Conservation (phyloP, 2,888 invertebrate genomes). For the Tetropium fuscum region DNA sequence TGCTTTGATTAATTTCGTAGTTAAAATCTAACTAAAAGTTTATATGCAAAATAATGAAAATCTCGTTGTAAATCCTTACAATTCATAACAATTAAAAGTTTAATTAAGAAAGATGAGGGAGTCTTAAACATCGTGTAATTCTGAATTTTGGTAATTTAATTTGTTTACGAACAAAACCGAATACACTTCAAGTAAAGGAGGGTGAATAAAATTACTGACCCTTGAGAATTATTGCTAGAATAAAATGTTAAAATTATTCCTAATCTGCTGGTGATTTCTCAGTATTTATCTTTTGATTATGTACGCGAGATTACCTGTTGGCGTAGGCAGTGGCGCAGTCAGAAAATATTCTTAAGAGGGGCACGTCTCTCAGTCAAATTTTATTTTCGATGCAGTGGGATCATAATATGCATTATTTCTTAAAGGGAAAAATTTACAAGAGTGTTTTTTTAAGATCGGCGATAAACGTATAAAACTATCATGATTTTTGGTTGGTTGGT, state of each 20-base stretch:
- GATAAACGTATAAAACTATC: too few species aligned
- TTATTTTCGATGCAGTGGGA: too few species aligned
- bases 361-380: too few species aligned
- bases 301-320: too few species aligned
- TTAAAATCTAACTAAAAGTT: slow-evolving; percentile 6
- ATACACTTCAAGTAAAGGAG: slow-evolving; percentile 21
- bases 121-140: slow-evolving; percentile 33
- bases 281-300: slow-evolving; percentile 12
- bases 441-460: too few species aligned
- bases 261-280: not conserved
- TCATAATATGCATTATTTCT: too few species aligned
- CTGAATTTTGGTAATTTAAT: slow-evolving; percentile 37
- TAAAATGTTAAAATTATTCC: slow-evolving; percentile 1
- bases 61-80: slow-evolving; percentile 18
- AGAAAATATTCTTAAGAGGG: too few species aligned
- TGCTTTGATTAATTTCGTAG: slow-evolving; percentile 16
- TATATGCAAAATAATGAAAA: slow-evolving; percentile 25
- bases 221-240: slow-evolving; percentile 26
- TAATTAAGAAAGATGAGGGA: slow-evolving; percentile 38
- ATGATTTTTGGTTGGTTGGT: too few species aligned
- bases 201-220: slow-evolving; percentile 38
- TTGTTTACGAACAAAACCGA: slow-evolving; percentile 36
- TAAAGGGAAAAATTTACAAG: too few species aligned
- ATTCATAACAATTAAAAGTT: slow-evolving; percentile 41
- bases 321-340: too few species aligned